Evolutionary conservation across 2,113 vertebrate genomes (phyloP), one percentile per base, ranked within the genome.

Genomic region (Pygoscelis adeliae): DNA sequence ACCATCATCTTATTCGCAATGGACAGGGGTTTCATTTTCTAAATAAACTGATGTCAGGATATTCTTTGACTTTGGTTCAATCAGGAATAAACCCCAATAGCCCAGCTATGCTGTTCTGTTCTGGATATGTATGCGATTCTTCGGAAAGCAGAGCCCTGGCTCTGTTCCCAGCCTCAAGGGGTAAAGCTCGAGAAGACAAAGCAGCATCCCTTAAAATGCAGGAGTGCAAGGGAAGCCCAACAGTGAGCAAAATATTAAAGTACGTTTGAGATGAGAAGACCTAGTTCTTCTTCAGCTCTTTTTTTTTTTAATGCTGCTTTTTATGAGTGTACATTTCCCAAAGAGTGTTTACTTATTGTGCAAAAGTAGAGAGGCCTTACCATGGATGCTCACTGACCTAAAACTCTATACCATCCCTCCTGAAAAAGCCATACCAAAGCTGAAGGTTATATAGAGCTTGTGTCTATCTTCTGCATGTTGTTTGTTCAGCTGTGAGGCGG

Each of bases 401-500:
- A 67, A 94, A 32, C 49, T 74, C 80, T 61, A 8, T 23, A 49
- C 9, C 25, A 76, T 5, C 5, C 2, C 10, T 9, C 2, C 1
- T 1, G 9, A 19, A 94, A 94, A 89, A 79, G 8, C 26, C 49
- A 36, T 83, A 34, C 47, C 3, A 21, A 87, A 83, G 58, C 32
- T 74, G 63, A 46, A 88, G 47, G 36, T 83, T 90, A 49, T 77
- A 42, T 25, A 66, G 79, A 83, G 46, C 67, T 88, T 23, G 1
- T 90, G 46, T 67, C 79, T 94, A 13, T 93, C 79, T 91, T 96
- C 62, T 97, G 59, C 62, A 47, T 73, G 15, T 70, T 94, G 95
- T 94, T 97, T 97, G 72, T 86, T 95, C 97, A 95, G 93, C 97
- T 97, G 93, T 81, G 90, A 74, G 90, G 32, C 1, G 2, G 62